These are phyloP conservation scores for Hippocampus guttulatus DNA, from an alignment of 2,113 vertebrate species.

Conservation along the genomic window DNA sequence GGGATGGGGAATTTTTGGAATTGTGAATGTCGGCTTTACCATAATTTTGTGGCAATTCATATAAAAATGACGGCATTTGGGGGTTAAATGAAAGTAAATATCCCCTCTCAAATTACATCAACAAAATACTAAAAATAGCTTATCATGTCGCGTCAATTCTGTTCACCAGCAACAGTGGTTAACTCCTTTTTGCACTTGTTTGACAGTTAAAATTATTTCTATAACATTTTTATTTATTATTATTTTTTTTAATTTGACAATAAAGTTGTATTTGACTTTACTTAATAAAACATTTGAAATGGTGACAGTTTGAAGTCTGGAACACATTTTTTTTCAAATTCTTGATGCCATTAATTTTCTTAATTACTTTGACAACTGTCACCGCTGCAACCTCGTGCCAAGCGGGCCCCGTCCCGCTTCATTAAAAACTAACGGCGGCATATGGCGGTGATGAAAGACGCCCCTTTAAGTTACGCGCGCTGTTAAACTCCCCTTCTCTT, in stretches of 20 bases:
- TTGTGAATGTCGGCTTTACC: not conserved
- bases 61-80: not conserved
- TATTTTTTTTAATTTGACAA: too few relatives aligned
- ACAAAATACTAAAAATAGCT: too few relatives aligned
- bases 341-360: constrained; percentile 9
- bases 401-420: constrained; percentile 41
- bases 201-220: too few relatives aligned
- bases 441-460: constrained; percentile 43
- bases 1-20: not conserved
- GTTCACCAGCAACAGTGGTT: not conserved
- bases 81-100: not conserved
- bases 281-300: constrained; percentile 19
- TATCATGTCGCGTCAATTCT: too few relatives aligned
- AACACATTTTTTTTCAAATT: constrained; percentile 27
- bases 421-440: constrained; percentile 43
- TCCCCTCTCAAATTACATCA: too few relatives aligned
- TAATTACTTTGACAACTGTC: not conserved
- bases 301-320: not conserved
- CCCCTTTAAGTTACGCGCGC: constrained; percentile 32
- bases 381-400: constrained; percentile 30
- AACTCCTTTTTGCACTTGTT: not conserved
- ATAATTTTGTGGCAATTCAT: not conserved
- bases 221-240: not conserved
- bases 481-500: not conserved
- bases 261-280: not conserved